Base-by-base conservation (phyloP, 2,797 vertebrate species). In the Crocodylus rhombifer region DNA sequence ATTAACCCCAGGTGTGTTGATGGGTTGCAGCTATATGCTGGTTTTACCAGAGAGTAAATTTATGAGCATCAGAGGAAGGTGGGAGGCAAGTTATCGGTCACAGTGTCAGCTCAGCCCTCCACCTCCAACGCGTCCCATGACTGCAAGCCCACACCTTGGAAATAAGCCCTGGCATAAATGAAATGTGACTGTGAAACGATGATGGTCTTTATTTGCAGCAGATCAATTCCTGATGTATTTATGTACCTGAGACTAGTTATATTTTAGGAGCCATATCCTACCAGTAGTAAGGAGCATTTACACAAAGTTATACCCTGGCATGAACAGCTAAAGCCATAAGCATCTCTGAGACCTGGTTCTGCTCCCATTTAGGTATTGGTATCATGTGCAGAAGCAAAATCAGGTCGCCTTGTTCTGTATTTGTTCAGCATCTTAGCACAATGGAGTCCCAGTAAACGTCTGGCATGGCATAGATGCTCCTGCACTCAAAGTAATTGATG, bases 321-420 rank as follows among this genome's bases (percentile, higher is more conserved):
- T 18, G 20, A 1, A 1, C 0, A 4, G 9, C 16, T 5, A 4
- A 0, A 17, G n/a, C 18, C 55, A 14, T 0, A 3, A 5, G 7
- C 2, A 64, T 51, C 28, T 26, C 28, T 26, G 42, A 55, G 25
- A 26, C 71, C 71, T 74, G 61, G 25, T 1, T 6, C 15, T 3
- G 1, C 81, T 73, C 25, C 69, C 36, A 18, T 0, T 57, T 7
- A 25, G 57, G 4, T 10, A 2, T 1, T 16, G 71, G 15, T 33
- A 3, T 2, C 1, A 3, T 51, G 26, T 8, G 0, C 0, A 3
- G 26, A 18, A 78, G 61, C 17, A n/a, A 17, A 51, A 56, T 17
- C 5, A 56, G 10, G 17, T 28, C n/a, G 2, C 3, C 51, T 4
- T 14, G 14, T 20, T 56, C 1, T 5, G n/a, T 6, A 1, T 5